A percentile compares a stretch with the other conserved stretches of the same genome.
phyloP scores from a whole-genome alignment of 2,888 invertebrate genomes.

The Nomada ruficornis region DNA sequence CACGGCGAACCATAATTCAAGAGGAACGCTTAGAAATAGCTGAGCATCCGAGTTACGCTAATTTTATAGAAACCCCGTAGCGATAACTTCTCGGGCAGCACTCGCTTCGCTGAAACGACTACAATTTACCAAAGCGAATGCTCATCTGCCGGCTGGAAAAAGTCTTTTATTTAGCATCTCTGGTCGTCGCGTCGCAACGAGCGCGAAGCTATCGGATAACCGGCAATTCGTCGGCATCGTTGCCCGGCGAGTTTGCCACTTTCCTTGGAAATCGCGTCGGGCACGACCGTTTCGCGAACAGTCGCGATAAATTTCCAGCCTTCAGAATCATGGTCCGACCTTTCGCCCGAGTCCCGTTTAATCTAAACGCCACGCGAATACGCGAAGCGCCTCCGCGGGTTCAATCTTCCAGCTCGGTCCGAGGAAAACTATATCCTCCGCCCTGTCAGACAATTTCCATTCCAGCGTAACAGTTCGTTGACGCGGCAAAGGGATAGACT shows the following conservation, averaged over 20 bases:
- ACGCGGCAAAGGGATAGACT: not conserved
- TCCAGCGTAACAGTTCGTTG: not conserved
- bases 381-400: too few relatives aligned
- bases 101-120: not conserved
- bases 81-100: conserved; percentile 16
- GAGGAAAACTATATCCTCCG: not conserved
- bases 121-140: conserved; percentile 9
- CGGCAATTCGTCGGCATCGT: not conserved
- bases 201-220: not conserved
- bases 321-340: conserved; percentile 7
- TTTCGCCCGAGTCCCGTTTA: conserved; percentile 5
- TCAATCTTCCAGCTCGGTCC: too few relatives aligned
- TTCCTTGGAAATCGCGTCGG: not conserved
- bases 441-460: not conserved
- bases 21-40: not conserved
- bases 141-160: not conserved
- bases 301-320: not conserved
- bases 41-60: not conserved
- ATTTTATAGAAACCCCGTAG: conserved; percentile 13
- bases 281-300: not conserved
- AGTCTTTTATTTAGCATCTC: conserved; percentile 10
- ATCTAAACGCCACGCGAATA: too few relatives aligned
- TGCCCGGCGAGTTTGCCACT: conserved; percentile 4
- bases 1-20: not conserved
- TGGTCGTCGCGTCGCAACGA: not conserved